These are phyloP conservation scores for Porites divaricata DNA, from an alignment of 92 coral and sea anemone species.

Conservation along the genomic window DNA sequence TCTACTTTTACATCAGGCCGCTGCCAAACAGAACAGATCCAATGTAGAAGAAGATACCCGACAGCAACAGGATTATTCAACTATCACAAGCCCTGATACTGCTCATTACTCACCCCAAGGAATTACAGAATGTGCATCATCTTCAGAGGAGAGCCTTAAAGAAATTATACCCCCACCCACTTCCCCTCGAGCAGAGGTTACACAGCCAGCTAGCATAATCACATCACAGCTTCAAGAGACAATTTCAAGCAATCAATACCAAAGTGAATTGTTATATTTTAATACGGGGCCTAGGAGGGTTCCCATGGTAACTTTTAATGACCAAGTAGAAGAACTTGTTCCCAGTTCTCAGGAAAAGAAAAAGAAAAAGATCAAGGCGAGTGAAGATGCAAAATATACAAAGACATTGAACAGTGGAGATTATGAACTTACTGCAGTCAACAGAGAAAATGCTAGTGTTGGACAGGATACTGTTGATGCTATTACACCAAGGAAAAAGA, in stretches of 20 bases:
- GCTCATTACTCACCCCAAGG: conserved; percentile 21
- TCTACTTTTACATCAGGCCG: conserved; percentile 15
- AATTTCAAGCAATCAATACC: conserved; percentile 7
- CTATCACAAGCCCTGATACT: not conserved
- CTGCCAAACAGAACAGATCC: conserved; percentile 37
- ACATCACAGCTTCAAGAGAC: not conserved
- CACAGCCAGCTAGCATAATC: conserved; percentile 5
- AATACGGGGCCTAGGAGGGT: not conserved
- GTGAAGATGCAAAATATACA: conserved; percentile 7
- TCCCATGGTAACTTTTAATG: conserved; percentile 32
- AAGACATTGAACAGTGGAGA: conserved; percentile 13
- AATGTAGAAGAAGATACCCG: not conserved
- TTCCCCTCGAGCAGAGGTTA: conserved; percentile 36
- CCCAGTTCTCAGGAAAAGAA: conserved; percentile 32
- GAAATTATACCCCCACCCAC: conserved; percentile 46
- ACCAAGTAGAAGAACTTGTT: conserved; percentile 45
- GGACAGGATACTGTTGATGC: conserved; percentile 2
- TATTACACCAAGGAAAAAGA: conserved; percentile 20
- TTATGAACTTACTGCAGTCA: conserved; percentile 14
- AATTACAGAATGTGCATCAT: conserved; percentile 14
- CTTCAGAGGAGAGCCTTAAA: conserved; percentile 60
- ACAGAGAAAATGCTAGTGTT: not conserved
- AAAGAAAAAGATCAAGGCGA: conserved; percentile 3
- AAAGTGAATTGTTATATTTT: not conserved
- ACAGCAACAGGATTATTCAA: conserved; percentile 12